Evolutionary conservation across 64 coral and sea anemone species (phyloP), one percentile per base, ranked within the genome.

Genomic region (Hydrozoanthus tunicans): DNA sequence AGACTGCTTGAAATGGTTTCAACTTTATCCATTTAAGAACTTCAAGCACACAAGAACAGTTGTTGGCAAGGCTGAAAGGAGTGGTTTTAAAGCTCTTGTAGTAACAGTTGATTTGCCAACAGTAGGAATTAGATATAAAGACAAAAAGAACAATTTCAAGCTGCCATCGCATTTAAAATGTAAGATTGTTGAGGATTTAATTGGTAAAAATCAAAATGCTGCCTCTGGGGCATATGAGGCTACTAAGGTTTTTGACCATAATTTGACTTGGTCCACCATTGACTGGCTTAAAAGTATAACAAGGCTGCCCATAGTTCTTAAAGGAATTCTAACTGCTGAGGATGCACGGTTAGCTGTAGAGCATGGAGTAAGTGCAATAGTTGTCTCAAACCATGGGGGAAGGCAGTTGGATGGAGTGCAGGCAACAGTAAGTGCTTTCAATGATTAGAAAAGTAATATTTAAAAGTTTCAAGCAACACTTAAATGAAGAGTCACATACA

Each of bases 321-420:
- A 94, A 59, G 93, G 93, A 6, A 94, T 94, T 61, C 51, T 94
- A 11, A 91, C 93, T 86, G 93, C 89, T n/a, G 93, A 94, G 54
- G 93, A 94, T 94, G 93, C 93, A 55, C 67, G 24, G 77, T 62
- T 91, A 23, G 93, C 93, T 13, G 64, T 94, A 77, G 68, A 91
- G 15, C 81, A 94, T 69, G 89, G 93, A 53, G 93, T 72, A 83
- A 90, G 85, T 94, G 93, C 89, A 65, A 79, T 91, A 13, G 27
- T 91, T 58, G 93, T 94, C 10, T 94, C 93, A 7, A 91, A 94
- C 65, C 80, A 91, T 65, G 93, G 93, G 23, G 93, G 89, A 60
- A 78, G 89, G 53, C 89, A 91, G 89, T 79, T 94, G 6, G 89
- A 94, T 79, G 80, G 73, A 60, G 89, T 91, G 6, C 77, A 62